Base-by-base conservation (phyloP, 2,797 vertebrate species). In the Mus minutoides region DNA sequence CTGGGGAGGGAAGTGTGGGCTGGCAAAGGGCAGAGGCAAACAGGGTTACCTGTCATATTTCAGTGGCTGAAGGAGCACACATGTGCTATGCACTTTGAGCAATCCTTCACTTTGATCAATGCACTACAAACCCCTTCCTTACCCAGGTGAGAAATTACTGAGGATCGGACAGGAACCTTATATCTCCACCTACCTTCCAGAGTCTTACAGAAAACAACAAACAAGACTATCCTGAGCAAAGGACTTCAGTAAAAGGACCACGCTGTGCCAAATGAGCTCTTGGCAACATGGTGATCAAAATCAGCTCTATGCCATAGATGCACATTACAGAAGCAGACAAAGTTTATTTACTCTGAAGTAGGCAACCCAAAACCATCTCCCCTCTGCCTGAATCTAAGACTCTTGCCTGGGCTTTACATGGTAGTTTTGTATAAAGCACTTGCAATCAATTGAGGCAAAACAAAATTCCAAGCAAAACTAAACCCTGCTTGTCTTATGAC, bases 401-500 rank as follows among this genome's bases (percentile, higher is more conserved):
- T 87, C 40, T 58, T 40, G 19, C 77, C 83, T 21, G 64, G 86
- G 40, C 22, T 94, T 89, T 89, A 69, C 83, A 56, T 71, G 77
- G 88, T 93, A 92, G 71, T 43, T 92, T 95, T 86, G 24, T 46
- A 91, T 21, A 94, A 52, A 92, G 24, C 17, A 54, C 73, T 94
- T 79, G 37, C 79, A 78, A 64, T 80, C 43, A 37, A 91, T 16
- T 73, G 73, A 84, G 22, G 88, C 52, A 97, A 97, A 97, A 95
- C 76, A 71, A 75, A 96, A 95, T 91, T 75, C 26, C 31, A 80
- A 94, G 90, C 52, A 71, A 95, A 92, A 46, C 24, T 56, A 90
- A 85, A 94, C 67, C 79, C 49, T 13, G 8, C 40, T 2, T 52
- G 84, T 54, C 64, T 94, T 93, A 34, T 76, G 60, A 94, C 22